These are phyloP conservation scores for Allochrocebus solatus DNA, from an alignment of 2,797 vertebrate genomes.

Conservation along the genomic window DNA sequence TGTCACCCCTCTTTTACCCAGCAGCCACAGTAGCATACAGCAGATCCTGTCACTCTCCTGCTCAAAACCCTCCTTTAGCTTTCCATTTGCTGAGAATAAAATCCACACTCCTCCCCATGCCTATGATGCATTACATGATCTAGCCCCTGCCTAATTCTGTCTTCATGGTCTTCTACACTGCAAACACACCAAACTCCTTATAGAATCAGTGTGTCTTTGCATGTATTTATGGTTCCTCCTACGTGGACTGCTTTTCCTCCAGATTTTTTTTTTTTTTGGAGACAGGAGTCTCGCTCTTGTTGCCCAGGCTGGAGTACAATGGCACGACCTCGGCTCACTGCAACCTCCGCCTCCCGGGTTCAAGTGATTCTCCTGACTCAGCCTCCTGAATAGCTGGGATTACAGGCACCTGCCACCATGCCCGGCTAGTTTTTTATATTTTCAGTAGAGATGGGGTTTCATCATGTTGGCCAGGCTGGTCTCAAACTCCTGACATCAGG, in stretches of 20 bases:
- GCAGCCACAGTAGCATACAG: background rate
- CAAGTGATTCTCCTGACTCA: too few relatives aligned
- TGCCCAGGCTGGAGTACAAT: too few relatives aligned
- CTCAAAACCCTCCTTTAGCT: background rate
- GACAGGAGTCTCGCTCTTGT: too few relatives aligned
- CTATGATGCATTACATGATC: fast-evolving
- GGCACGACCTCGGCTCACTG: too few relatives aligned
- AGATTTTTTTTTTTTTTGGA: too few relatives aligned
- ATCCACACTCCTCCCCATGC: background rate
- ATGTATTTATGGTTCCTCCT: background rate
- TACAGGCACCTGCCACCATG: fast-evolving
- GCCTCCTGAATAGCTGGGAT: too few relatives aligned
- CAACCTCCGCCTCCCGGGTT: too few relatives aligned
- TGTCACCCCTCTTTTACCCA: background rate
- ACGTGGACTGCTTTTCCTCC: background rate
- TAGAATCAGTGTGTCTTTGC: background rate
- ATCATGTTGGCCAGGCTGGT: too few relatives aligned
- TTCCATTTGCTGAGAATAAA: background rate
- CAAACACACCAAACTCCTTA: background rate
- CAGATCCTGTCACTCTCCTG: background rate
- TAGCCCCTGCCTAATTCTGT: background rate
- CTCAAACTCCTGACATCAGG: background rate
- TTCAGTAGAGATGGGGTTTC: too few relatives aligned
- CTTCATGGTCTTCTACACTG: background rate
- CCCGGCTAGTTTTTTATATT: too few relatives aligned